Conservation (phyloP, 2,113 vertebrate species). For the Columba livia region DNA sequence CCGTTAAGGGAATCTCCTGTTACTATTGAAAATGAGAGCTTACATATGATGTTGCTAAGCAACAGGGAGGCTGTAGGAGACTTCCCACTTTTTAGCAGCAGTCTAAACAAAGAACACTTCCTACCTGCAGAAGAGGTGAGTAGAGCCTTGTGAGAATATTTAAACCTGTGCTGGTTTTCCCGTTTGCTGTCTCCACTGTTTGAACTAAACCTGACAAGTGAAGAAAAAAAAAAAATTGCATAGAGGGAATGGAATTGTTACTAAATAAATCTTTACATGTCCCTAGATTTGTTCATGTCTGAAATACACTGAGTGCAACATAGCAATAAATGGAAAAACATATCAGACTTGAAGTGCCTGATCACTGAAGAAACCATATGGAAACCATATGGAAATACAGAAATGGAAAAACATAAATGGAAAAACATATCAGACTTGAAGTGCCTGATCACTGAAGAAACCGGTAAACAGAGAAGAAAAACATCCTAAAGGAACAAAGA, state of each 20-base stretch:
- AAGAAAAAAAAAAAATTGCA: background rate
- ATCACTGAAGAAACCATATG: background rate
- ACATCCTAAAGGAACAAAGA: background rate
- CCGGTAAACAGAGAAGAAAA: background rate
- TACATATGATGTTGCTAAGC: background rate
- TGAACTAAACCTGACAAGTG: background rate
- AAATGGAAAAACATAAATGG: too few species aligned
- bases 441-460: background rate
- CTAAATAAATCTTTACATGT: background rate
- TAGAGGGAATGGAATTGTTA: background rate
- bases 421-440: too few species aligned
- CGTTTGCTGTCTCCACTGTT: background rate
- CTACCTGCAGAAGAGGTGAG: background rate
- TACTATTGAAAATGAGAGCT: background rate
- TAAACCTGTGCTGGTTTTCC: background rate
- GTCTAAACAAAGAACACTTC: background rate
- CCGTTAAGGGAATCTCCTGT: background rate
- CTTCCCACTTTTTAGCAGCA: background rate
- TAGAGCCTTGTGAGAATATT: background rate
- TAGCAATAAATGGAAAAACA: background rate
- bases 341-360: background rate
- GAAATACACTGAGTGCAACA: background rate
- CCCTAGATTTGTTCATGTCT: background rate
- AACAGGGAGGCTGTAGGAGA: background rate
- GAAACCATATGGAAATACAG: too few species aligned